These are phyloP conservation scores for Darwinula stevensoni DNA, from an alignment of 2,888 invertebrate species.

Conservation along the genomic window DNA sequence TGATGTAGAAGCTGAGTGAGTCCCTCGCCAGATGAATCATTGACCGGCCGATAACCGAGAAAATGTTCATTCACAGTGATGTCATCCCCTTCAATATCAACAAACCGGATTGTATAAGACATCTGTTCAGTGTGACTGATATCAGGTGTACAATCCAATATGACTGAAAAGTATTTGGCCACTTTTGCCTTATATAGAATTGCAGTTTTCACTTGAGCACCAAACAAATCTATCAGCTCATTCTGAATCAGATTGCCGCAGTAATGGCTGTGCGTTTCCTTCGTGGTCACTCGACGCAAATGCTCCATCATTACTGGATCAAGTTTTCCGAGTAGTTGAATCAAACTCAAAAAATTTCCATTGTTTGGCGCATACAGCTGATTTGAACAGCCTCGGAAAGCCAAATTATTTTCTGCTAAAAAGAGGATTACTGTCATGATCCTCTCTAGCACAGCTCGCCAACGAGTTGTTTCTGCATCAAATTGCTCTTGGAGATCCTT, in stretches of 20 bases:
- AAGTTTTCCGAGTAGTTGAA: conserved; percentile 8
- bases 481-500: background rate
- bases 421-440: conserved; percentile 7
- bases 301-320: conserved; percentile 7
- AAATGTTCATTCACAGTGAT: conserved; percentile 5
- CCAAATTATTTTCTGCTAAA: conserved; percentile 7
- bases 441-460: conserved; percentile 5
- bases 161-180: conserved; percentile 12
- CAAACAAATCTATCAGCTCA: conserved; percentile 13
- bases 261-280: conserved; percentile 11
- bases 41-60: conserved; percentile 3
- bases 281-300: conserved; percentile 5
- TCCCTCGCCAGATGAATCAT: background rate
- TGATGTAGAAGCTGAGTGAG: background rate
- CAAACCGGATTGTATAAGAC: conserved; percentile 12
- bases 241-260: conserved; percentile 13
- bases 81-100: conserved; percentile 5
- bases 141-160: conserved; percentile 12
- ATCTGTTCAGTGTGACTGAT: conserved; percentile 13
- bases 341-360: conserved; percentile 9
- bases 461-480: conserved; percentile 1
- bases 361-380: conserved; percentile 6
- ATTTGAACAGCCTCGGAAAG: conserved; percentile 8
- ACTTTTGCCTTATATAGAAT: conserved; percentile 10
- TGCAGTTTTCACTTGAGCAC: conserved; percentile 12